A percentile compares a stretch with the other conserved stretches of the same genome.
phyloP scores from a whole-genome alignment of 2,797 vertebrate species.

The Poecilia gillii region DNA sequence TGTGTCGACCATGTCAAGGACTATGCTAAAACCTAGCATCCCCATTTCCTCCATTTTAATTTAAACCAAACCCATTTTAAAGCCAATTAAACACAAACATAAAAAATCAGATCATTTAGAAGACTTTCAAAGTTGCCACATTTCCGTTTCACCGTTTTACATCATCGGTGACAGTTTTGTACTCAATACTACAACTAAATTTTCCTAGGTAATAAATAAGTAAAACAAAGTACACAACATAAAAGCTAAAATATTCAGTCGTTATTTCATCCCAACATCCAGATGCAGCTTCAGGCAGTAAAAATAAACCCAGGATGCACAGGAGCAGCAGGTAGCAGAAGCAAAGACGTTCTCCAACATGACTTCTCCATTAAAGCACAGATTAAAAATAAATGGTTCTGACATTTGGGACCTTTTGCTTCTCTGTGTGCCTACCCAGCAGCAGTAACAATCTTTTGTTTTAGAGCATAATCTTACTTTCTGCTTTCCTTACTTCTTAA shows the following conservation, averaged over 20 bases:
- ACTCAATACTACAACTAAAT: not conserved
- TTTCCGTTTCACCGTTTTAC: not conserved
- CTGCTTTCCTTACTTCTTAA: conserved; percentile 22
- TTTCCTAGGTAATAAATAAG: not conserved
- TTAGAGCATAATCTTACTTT: conserved; percentile 53
- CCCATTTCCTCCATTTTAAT: not conserved
- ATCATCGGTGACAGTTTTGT: not conserved
- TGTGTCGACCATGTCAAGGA: no score
- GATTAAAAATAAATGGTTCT: conserved; percentile 68
- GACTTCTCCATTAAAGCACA: conserved; percentile 68
- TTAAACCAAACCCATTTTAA: not conserved
- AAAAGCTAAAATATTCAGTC: conserved; percentile 8
- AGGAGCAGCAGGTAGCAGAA: conserved; percentile 13
- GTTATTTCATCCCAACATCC: conserved; percentile 3
- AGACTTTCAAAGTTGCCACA: not conserved
- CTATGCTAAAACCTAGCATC: no score
- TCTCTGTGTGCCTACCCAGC: conserved; percentile 10
- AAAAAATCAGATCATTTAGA: not conserved
- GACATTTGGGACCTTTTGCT: conserved; percentile 37
- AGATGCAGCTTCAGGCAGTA: not conserved
- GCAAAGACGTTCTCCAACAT: conserved; percentile 17
- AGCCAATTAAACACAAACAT: not conserved
- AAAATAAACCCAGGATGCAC: conserved; percentile 31
- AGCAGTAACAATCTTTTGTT: conserved; percentile 9
- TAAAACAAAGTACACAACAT: not conserved